Conservation (phyloP, 1,140 invertebrate species). For the Oncopeltus fasciatus region DNA sequence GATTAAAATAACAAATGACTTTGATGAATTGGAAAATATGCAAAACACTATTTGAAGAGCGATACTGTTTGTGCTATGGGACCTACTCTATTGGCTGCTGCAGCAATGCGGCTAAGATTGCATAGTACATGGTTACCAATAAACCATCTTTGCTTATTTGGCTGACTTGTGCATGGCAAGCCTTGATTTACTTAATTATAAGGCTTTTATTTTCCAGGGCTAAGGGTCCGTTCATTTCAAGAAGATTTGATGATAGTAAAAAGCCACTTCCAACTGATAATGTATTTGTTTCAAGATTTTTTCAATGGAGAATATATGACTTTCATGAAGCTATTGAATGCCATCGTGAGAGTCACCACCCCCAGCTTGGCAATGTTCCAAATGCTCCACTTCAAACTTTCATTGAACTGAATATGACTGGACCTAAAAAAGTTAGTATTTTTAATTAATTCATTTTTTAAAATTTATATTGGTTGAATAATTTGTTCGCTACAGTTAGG, state of each 20-base stretch:
- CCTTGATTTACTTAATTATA: too few relatives aligned
- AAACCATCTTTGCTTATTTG: too few relatives aligned
- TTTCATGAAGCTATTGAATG: constrained; percentile 55
- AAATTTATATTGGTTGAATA: neutral
- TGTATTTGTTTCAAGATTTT: constrained; percentile 46
- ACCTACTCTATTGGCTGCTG: too few relatives aligned
- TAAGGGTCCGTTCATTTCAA: constrained; percentile 17
- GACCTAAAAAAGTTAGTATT: constrained; percentile 29
- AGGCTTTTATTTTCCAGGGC: neutral
- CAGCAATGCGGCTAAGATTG: too few relatives aligned
- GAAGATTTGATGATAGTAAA: constrained; percentile 37
- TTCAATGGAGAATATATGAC: constrained; percentile 43
- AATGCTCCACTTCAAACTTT: constrained; percentile 44
- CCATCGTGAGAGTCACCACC: constrained; percentile 60
- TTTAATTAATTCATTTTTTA: neutral
- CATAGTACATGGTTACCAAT: too few relatives aligned
- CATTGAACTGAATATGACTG: constrained; percentile 59
- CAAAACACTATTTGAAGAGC: too few relatives aligned
- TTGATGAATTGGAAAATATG: too few relatives aligned
- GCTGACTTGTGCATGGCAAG: too few relatives aligned
- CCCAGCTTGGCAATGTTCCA: constrained; percentile 54
- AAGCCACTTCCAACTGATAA: constrained; percentile 44
- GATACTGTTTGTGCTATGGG: too few relatives aligned
- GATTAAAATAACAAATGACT: too few relatives aligned
- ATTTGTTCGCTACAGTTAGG: too few relatives aligned